Conservation (phyloP, 1,140 invertebrate species). For the Lordiphosa mommai region DNA sequence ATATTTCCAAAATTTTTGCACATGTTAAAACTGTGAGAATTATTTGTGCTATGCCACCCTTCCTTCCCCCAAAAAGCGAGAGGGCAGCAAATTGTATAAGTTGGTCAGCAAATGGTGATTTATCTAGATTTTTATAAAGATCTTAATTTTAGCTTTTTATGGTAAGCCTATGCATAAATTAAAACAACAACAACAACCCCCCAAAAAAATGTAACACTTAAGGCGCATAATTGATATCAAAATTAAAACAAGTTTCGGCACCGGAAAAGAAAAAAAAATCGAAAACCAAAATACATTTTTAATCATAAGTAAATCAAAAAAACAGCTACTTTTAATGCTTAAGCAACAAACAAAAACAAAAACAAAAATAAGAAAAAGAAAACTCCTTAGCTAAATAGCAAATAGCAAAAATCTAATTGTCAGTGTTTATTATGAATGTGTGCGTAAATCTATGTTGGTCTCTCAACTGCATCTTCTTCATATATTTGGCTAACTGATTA, state of each 20-base stretch:
- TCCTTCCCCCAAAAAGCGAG: no score
- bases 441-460: background rate
- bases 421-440: slow-evolving; percentile 61
- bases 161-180: slow-evolving; percentile 41
- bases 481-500: slow-evolving; percentile 27
- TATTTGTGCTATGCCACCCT: slow-evolving; percentile 36
- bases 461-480: no score
- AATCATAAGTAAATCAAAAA: slow-evolving; percentile 43
- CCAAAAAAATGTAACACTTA: slow-evolving; percentile 41
- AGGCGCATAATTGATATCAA: slow-evolving; percentile 48
- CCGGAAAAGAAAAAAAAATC: slow-evolving; percentile 33
- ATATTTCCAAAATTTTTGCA: slow-evolving; percentile 8
- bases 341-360: slow-evolving; percentile 27
- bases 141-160: slow-evolving; percentile 51
- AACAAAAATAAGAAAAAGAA: slow-evolving; percentile 26
- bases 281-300: slow-evolving; percentile 54
- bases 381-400: slow-evolving; percentile 59
- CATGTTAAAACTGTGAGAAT: background rate
- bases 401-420: slow-evolving; percentile 71
- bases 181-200: slow-evolving; percentile 13
- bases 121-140: slow-evolving; percentile 58
- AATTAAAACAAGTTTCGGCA: slow-evolving; percentile 58
- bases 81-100: slow-evolving; percentile 6
- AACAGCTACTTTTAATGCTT: slow-evolving; percentile 20
- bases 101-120: slow-evolving; percentile 64